Conservation (phyloP, 2,113 vertebrate genomes). For the Gallinago paraguaiae region DNA sequence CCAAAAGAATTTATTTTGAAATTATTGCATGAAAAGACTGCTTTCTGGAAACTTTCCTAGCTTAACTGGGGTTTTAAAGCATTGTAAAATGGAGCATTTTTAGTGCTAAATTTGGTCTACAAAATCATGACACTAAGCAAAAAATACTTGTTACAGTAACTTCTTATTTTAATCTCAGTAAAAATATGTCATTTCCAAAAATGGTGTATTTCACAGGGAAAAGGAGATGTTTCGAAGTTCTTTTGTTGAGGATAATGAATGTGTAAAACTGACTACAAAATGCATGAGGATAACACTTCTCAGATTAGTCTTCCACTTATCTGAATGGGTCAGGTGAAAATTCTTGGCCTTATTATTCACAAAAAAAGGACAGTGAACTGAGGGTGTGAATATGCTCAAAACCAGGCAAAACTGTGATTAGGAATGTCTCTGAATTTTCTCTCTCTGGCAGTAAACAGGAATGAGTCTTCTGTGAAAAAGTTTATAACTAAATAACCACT, state of each 20-base stretch:
- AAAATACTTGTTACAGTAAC: neutral
- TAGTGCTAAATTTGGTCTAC: neutral
- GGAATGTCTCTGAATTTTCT: neutral
- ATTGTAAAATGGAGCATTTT: neutral
- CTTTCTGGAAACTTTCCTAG: neutral
- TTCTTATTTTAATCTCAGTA: neutral
- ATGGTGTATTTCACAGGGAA: neutral
- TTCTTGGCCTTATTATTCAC: neutral
- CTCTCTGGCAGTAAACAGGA: neutral
- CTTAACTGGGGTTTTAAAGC: neutral
- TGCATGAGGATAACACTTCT: accelerated
- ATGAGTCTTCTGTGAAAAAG: neutral
- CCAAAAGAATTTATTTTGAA: neutral
- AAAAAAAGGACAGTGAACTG: neutral
- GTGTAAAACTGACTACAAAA: neutral
- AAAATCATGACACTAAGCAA: neutral
- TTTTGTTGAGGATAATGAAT: neutral
- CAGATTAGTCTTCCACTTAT: neutral
- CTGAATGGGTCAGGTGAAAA: neutral
- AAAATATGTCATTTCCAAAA: neutral
- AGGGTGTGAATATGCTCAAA: neutral
- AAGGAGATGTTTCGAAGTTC: neutral
- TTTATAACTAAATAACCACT: neutral
- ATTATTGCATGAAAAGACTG: neutral
- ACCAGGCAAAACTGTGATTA: neutral